These are phyloP conservation scores for Fratercula arctica DNA, from an alignment of 2,797 vertebrate species.

Conservation along the genomic window DNA sequence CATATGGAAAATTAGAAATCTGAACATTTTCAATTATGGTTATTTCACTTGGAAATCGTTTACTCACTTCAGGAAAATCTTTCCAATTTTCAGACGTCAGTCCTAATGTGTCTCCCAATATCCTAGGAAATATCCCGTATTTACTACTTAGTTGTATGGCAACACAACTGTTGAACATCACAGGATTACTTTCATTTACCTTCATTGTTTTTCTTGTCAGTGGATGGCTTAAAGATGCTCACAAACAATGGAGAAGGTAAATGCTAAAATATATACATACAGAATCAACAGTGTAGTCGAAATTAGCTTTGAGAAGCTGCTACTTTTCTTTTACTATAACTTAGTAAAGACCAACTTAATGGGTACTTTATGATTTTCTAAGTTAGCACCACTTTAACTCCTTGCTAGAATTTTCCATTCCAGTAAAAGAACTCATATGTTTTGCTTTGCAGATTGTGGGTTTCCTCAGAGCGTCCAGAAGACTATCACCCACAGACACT, in stretches of 20 bases:
- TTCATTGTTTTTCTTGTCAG: background rate
- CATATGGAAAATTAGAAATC: background rate
- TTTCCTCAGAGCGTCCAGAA: background rate
- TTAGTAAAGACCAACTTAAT: background rate
- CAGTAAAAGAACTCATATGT: background rate
- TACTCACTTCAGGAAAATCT: background rate
- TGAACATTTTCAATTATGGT: background rate
- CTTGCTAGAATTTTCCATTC: background rate
- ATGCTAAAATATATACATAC: background rate
- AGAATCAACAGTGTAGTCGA: background rate
- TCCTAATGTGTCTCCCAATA: background rate
- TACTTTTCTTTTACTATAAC: background rate
- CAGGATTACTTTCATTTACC: background rate
- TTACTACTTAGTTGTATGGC: background rate
- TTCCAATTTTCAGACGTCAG: background rate
- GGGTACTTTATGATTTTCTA: background rate
- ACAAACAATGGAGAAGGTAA: background rate
- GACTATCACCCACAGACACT: background rate
- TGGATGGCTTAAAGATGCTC: background rate
- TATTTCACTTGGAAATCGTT: background rate
- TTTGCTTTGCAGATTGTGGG: background rate
- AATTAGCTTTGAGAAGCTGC: background rate
- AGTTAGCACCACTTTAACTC: background rate
- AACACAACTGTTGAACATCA: rapidly evolving
- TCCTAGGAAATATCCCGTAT: background rate